Evolutionary conservation across 2,113 vertebrate species (phyloP).

Genomic region (Varanus komodoensis): DNA sequence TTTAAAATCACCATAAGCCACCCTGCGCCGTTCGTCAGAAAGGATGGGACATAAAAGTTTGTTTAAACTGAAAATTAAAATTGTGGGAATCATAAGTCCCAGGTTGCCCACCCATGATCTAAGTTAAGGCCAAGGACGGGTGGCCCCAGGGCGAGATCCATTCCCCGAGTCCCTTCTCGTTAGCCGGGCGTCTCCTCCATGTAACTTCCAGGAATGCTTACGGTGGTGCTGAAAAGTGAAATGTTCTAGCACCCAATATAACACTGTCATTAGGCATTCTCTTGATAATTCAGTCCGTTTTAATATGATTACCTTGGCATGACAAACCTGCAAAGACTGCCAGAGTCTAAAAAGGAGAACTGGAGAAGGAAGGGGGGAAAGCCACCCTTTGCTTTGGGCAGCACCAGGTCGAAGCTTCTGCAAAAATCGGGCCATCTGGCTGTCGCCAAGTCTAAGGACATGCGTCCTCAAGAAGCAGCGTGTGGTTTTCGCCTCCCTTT

Average conservation of each 20-base stretch:
- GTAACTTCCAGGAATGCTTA: conserved; percentile 30
- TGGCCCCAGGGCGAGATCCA: too few relatives aligned
- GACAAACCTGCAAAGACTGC: background rate
- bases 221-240: background rate
- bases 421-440: too few relatives aligned
- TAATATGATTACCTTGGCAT: background rate
- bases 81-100: too few relatives aligned
- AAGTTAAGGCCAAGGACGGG: too few relatives aligned
- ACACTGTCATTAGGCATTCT: background rate
- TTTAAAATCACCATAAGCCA: too few relatives aligned
- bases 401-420: background rate
- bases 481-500: background rate
- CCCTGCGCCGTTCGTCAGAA: too few relatives aligned
- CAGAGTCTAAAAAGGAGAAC: background rate
- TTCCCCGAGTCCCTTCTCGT: background rate
- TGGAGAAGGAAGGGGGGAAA: background rate
- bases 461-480: too few relatives aligned
- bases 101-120: too few relatives aligned
- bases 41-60: too few relatives aligned
- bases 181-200: background rate
- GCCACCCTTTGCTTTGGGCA: background rate
- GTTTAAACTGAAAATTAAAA: too few relatives aligned
- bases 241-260: background rate
- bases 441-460: too few relatives aligned
- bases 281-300: background rate